A percentile compares a stretch with the other conserved stretches of the same genome.
Evolutionary conservation across 2,113 vertebrate genomes (phyloP).

Genomic region (Naja naja): DNA sequence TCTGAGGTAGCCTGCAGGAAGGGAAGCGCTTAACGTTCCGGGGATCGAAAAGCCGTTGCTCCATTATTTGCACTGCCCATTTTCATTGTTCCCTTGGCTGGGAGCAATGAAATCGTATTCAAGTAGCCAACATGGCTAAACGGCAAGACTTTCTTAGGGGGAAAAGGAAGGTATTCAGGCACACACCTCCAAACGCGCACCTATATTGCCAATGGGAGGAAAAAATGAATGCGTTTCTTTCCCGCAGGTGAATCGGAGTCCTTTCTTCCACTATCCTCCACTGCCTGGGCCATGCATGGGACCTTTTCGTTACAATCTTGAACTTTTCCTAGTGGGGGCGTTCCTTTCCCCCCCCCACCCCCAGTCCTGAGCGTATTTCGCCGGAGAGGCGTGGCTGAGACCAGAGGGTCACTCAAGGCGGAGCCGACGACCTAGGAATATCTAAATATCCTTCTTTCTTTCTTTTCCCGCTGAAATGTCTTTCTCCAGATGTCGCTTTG

Average conservation of each 20-base stretch:
- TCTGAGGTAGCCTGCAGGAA: not conserved
- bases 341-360: accelerated
- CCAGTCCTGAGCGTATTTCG: not conserved
- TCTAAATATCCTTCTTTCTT: not conserved
- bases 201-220: not conserved
- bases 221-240: not conserved
- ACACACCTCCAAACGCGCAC: too few relatives aligned
- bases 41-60: not conserved
- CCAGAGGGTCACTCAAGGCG: not conserved
- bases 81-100: not conserved
- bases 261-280: too few relatives aligned
- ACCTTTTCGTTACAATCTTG: not conserved
- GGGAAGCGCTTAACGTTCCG: too few relatives aligned
- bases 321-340: not conserved
- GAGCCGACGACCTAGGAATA: not conserved
- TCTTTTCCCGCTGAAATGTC: not conserved
- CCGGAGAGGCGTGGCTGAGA: not conserved
- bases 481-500: not conserved
- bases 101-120: not conserved
- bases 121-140: not conserved
- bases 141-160: not conserved
- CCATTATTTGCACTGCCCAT: not conserved
- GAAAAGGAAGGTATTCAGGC: not conserved
- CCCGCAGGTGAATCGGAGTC: not conserved
- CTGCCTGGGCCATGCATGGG: not conserved